Percentiles rank a stretch among this genome's conserved stretches.
Evolutionary conservation across 2,113 vertebrate genomes (phyloP).

Genomic region (Tragelaphus scriptus): DNA sequence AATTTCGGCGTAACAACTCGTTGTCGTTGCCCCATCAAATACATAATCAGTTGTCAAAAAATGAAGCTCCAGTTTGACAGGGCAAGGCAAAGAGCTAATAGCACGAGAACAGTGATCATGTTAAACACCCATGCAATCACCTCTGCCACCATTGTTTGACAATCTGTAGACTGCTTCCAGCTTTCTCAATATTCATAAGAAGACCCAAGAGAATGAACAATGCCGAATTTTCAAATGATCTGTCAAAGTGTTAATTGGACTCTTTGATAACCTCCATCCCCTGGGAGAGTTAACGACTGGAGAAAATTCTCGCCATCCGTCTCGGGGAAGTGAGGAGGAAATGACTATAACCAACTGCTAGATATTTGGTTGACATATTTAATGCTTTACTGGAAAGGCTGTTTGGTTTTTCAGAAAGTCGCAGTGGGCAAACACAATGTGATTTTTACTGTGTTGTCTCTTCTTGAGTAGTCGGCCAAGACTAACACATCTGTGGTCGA

Average conservation of each 20-base stretch:
- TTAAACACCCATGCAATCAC: conserved; percentile 88
- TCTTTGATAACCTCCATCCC: conserved; percentile 65
- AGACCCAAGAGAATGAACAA: conserved; percentile 71
- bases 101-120: conserved; percentile 84
- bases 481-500: conserved; percentile 23
- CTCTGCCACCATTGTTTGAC: conserved; percentile 95
- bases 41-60: conserved; percentile 15
- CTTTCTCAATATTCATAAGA: conserved; percentile 75
- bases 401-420: conserved; percentile 53
- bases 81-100: conserved; percentile 84
- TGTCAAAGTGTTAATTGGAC: conserved; percentile 72
- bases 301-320: conserved; percentile 49
- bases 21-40: conserved; percentile 83
- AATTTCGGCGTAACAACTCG: conserved; percentile 71
- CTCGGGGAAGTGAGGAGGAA: conserved; percentile 61
- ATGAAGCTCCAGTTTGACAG: conserved; percentile 49
- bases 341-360: conserved; percentile 52
- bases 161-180: conserved; percentile 89
- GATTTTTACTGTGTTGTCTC: conserved; percentile 54
- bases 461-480: conserved; percentile 30
- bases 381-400: conserved; percentile 33
- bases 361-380: conserved; percentile 61
- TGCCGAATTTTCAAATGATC: conserved; percentile 70
- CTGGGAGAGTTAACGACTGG: conserved; percentile 47
- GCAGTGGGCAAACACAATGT: conserved; percentile 19